Conservation (phyloP, 2,888 invertebrate species). For the Torymus aiolomorphi region DNA sequence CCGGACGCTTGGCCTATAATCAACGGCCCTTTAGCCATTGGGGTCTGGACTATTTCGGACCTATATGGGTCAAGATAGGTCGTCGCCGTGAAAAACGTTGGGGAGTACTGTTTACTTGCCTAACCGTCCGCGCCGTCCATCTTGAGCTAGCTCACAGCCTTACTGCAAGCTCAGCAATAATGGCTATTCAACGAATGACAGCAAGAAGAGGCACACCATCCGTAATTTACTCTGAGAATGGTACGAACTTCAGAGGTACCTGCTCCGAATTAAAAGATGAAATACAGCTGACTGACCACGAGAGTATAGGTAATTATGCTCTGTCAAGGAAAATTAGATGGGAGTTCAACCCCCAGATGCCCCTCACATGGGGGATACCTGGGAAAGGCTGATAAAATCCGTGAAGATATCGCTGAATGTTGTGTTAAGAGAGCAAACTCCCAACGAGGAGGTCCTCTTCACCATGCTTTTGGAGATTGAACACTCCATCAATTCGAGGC, state of each 20-base stretch:
- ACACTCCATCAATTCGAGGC: slow-evolving; percentile 21
- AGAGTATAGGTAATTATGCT: neutral
- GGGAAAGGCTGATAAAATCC: slow-evolving; percentile 29
- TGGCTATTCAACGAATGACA: neutral
- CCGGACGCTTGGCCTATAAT: neutral
- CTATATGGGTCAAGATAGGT: slow-evolving; percentile 54
- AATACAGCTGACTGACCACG: neutral
- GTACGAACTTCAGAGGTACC: neutral
- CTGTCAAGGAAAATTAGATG: neutral
- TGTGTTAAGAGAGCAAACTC: no score
- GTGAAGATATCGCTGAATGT: no score
- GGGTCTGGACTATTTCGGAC: slow-evolving; percentile 59
- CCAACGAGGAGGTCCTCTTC: no score
- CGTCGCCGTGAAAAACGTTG: slow-evolving; percentile 54
- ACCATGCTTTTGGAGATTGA: slow-evolving; percentile 38
- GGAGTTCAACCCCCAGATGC: slow-evolving; percentile 16
- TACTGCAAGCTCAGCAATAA: slow-evolving; percentile 17
- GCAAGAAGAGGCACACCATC: neutral
- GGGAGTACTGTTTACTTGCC: slow-evolving; percentile 54
- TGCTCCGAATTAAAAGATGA: neutral
- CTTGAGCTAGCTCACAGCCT: slow-evolving; percentile 46
- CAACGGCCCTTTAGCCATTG: slow-evolving; percentile 14
- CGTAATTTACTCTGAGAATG: slow-evolving; percentile 1
- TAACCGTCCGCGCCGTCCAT: slow-evolving; percentile 54
- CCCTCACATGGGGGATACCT: slow-evolving; percentile 38